Percentiles rank a stretch among this genome's conserved stretches.
Conservation (phyloP, 2,113 vertebrate species). For the Onychorhynchus coronatus region DNA sequence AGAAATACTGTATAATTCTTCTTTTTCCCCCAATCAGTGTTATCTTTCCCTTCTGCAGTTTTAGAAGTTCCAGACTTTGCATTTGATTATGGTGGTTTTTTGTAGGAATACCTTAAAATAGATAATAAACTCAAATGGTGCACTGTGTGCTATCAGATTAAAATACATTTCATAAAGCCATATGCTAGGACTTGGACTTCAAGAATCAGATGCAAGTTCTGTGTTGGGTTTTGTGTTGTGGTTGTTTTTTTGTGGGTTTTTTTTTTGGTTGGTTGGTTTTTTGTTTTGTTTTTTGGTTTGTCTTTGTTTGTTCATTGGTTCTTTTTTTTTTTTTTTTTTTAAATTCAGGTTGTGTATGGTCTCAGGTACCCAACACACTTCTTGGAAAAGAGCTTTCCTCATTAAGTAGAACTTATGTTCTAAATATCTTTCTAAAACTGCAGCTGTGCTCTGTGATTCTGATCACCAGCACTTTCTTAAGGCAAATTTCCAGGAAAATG, state of each 20-base stretch:
- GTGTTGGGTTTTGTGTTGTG: background rate
- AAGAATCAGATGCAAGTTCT: background rate
- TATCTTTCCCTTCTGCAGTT: background rate
- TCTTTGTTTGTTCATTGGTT: too few relatives aligned
- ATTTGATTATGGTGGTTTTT: background rate
- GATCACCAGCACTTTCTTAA: background rate
- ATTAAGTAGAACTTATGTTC: background rate
- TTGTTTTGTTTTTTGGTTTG: too few relatives aligned
- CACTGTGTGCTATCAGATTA: background rate
- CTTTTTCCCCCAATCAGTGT: background rate
- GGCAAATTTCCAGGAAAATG: background rate
- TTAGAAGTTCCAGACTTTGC: background rate
- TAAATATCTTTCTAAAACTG: background rate
- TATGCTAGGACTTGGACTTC: background rate
- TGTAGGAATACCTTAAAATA: background rate
- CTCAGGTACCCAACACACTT: background rate
- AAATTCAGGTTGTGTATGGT: background rate
- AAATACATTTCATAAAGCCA: background rate
- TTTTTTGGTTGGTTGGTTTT: too few relatives aligned
- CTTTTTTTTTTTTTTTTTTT: background rate
- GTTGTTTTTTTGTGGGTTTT: too few relatives aligned
- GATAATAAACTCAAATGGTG: background rate
- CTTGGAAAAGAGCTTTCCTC: background rate
- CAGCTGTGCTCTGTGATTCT: background rate
- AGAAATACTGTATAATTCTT: background rate